Evolutionary conservation across 2,888 invertebrate species (phyloP).

Genomic region (Axea sp.): DNA sequence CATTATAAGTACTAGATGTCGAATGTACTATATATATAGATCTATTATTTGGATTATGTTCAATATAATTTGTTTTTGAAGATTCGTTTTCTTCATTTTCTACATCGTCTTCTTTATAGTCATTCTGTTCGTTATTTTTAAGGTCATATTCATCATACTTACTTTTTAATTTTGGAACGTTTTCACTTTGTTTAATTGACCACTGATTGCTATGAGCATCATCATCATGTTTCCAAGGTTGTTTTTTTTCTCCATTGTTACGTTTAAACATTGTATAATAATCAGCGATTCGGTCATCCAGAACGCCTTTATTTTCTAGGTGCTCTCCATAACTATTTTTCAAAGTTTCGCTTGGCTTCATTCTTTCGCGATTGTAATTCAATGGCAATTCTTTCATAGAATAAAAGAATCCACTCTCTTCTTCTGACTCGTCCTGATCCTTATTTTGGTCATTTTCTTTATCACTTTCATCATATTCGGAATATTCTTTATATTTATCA

Average conservation of each 20-base stretch:
- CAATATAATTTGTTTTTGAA: constrained; percentile 36
- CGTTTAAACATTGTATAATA: constrained; percentile 69
- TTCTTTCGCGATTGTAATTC: constrained; percentile 55
- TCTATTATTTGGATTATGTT: constrained; percentile 19
- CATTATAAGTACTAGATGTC: constrained; percentile 3
- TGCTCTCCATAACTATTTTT: constrained; percentile 76
- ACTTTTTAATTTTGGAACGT: constrained; percentile 57
- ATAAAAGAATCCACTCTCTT: constrained; percentile 40
- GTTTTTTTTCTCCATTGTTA: constrained; percentile 11
- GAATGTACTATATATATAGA: constrained; percentile 11
- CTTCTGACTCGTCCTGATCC: constrained; percentile 20
- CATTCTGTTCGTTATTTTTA: background rate
- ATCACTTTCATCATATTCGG: constrained; percentile 22
- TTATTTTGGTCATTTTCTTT: constrained; percentile 1
- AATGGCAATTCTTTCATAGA: constrained; percentile 50
- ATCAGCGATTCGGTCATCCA: constrained; percentile 72
- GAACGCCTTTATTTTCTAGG: constrained; percentile 68
- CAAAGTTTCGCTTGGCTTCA: constrained; percentile 62
- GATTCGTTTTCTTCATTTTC: constrained; percentile 49
- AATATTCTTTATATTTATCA: constrained; percentile 11
- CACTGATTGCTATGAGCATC: constrained; percentile 1
- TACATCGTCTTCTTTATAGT: constrained; percentile 2
- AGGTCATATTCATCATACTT: constrained; percentile 74
- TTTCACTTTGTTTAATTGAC: constrained; percentile 55
- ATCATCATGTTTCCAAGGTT: constrained; percentile 59